These are phyloP conservation scores for Catonia carolina DNA, from an alignment of 2,888 invertebrate genomes.

Conservation along the genomic window DNA sequence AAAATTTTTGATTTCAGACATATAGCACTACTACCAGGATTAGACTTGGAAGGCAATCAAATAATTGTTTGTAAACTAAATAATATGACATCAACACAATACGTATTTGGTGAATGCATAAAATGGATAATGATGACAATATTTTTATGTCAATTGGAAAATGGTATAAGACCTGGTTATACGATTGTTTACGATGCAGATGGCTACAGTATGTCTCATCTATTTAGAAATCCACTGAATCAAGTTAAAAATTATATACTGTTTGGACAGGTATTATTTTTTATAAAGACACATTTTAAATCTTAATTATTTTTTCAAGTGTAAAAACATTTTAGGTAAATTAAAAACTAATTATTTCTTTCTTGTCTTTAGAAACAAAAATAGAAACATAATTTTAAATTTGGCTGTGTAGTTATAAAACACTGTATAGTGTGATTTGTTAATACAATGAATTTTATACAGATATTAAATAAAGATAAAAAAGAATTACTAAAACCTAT, in stretches of 20 bases:
- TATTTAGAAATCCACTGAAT: constrained; percentile 30
- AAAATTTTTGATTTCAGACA: no score
- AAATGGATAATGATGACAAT: constrained; percentile 34
- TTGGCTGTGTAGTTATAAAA: no score
- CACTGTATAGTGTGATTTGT: no score
- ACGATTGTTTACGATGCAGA: constrained; percentile 34
- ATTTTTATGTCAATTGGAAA: constrained; percentile 29
- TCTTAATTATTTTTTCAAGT: not conserved
- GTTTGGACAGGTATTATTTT: constrained; percentile 31
- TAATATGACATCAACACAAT: constrained; percentile 28
- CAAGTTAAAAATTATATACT: constrained; percentile 31
- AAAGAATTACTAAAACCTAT: no score
- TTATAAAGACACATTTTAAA: not conserved
- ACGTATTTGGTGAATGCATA: constrained; percentile 31
- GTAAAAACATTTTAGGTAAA: not conserved
- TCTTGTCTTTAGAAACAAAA: no score
- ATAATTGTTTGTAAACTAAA: constrained; percentile 31
- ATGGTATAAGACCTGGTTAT: constrained; percentile 33
- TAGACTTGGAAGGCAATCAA: constrained; percentile 24
- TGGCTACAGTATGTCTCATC: constrained; percentile 31
- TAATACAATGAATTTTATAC: no score
- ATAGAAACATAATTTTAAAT: no score
- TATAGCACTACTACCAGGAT: constrained; percentile 29
- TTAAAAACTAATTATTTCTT: no score
- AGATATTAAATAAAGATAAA: no score